phyloP scores from a whole-genome alignment of 2,888 invertebrate genomes.

The Allophyes oxyacanthae region DNA sequence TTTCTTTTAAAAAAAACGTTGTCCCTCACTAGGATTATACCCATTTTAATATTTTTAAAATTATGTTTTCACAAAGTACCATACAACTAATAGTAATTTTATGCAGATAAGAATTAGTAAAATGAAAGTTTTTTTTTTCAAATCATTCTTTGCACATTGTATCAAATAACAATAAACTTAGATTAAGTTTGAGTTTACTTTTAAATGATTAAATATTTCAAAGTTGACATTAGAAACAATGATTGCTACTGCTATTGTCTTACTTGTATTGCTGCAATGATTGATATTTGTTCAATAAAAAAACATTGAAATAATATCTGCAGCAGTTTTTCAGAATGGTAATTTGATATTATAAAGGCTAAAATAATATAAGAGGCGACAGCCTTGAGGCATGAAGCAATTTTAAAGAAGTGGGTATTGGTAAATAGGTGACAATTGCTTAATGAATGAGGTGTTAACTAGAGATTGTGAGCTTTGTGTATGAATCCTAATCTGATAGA shows the following conservation, averaged over 20 bases:
- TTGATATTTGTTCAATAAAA: not conserved
- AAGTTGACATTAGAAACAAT: not conserved
- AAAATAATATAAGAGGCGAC: not conserved
- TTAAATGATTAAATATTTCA: not conserved
- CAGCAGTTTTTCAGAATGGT: not conserved
- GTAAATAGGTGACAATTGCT: not conserved
- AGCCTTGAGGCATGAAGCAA: not conserved
- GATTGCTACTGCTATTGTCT: not conserved
- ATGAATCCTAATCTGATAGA: too few species aligned
- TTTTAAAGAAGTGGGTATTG: not conserved
- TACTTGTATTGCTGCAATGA: not conserved
- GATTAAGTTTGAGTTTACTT: too few species aligned
- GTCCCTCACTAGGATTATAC: too few species aligned
- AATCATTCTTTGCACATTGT: too few species aligned
- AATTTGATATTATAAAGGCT: not conserved
- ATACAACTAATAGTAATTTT: not conserved
- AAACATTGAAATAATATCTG: too few species aligned
- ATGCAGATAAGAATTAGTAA: not conserved
- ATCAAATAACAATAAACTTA: too few species aligned
- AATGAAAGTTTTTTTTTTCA: not conserved
- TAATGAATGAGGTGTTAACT: too few species aligned
- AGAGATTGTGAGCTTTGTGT: too few species aligned
- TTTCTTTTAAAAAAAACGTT: too few species aligned
- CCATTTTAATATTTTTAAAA: constrained; percentile 8
- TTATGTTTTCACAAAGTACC: not conserved